Conservation (phyloP, 2,888 invertebrate genomes). For the Linyphia triangularis region DNA sequence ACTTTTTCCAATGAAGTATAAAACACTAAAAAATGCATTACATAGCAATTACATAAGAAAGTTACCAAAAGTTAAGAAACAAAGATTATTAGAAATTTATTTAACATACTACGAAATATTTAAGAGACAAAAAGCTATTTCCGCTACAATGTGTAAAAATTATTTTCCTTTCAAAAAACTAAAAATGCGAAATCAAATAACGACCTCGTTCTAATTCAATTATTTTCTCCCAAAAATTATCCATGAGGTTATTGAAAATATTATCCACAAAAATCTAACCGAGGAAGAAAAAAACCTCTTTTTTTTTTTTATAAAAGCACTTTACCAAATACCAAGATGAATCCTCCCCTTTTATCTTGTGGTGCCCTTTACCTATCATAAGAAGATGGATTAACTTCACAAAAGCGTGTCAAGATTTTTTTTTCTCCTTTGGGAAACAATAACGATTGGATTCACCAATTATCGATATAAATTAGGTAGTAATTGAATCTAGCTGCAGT, state of each 20-base stretch:
- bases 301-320: background rate
- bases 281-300: background rate
- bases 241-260: background rate
- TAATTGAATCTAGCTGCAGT: slow-evolving; percentile 25
- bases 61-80: no score
- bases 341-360: background rate
- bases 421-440: background rate
- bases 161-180: background rate
- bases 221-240: background rate
- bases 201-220: background rate
- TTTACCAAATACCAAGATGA: background rate
- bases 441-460: slow-evolving; percentile 13
- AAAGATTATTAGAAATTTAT: background rate
- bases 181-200: background rate
- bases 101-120: background rate
- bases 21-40: no score
- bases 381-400: background rate
- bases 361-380: background rate
- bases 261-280: background rate
- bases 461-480: slow-evolving; percentile 30
- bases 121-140: background rate
- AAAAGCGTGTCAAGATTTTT: background rate
- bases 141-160: background rate
- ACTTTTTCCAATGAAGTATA: no score
- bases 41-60: no score